Percentiles rank a stretch among this genome's conserved stretches.
These are phyloP conservation scores for Holcopasites calliopsidis DNA, from an alignment of 1,140 invertebrate species.

Conservation along the genomic window DNA sequence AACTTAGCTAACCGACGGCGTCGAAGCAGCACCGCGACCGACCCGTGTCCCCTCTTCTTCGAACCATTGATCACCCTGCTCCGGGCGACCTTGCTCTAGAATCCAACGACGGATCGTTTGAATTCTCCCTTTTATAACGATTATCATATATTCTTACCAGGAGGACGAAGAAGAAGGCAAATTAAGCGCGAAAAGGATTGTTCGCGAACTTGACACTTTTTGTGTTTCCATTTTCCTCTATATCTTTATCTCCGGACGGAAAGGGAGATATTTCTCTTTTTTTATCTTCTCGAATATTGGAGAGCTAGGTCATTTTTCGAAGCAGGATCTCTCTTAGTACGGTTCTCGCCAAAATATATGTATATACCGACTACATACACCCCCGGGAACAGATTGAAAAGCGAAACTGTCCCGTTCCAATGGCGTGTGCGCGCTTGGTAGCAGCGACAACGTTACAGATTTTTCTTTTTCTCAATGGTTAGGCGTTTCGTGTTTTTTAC, in stretches of 20 bases:
- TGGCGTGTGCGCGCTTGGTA: too few species aligned
- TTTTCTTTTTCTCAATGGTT: slow-evolving; percentile 44
- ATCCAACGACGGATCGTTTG: slow-evolving; percentile 48
- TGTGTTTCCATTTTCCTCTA: too few species aligned
- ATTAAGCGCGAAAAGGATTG: neutral
- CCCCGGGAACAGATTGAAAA: too few species aligned
- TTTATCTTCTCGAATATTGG: too few species aligned
- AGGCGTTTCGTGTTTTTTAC: slow-evolving; percentile 42
- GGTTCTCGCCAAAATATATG: too few species aligned
- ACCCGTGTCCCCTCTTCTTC: slow-evolving; percentile 60
- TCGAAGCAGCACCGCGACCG: slow-evolving; percentile 50
- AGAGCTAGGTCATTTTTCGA: too few species aligned
- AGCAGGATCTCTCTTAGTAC: too few species aligned
- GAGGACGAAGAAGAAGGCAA: neutral
- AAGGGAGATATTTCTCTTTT: too few species aligned
- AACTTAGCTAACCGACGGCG: slow-evolving; percentile 69
- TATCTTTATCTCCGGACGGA: too few species aligned
- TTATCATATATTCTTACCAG: neutral
- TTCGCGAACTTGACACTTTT: too few species aligned
- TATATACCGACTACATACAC: too few species aligned
- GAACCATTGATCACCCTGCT: slow-evolving; percentile 71
- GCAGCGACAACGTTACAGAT: slow-evolving; percentile 48
- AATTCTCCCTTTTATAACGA: slow-evolving; percentile 5
- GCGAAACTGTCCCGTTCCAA: too few species aligned
- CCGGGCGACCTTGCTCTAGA: slow-evolving; percentile 69